Conservation (phyloP, 2,113 vertebrate species). For the Clarias macrocephalus region DNA sequence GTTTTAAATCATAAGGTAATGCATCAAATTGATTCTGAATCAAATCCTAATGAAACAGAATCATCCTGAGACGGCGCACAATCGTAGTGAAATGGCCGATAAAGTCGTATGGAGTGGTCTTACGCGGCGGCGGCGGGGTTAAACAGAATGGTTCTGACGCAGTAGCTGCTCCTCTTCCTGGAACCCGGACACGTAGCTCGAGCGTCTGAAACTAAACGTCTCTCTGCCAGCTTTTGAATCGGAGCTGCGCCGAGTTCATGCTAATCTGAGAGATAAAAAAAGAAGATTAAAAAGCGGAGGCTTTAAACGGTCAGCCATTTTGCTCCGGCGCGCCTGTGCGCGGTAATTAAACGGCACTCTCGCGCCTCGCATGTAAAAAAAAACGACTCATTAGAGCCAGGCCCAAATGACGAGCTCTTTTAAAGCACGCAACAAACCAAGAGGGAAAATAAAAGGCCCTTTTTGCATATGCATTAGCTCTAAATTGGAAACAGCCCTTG, state of each 20-base stretch:
- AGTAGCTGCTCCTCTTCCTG: background rate
- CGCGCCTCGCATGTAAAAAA: background rate
- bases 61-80: background rate
- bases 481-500: constrained; percentile 36
- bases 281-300: background rate
- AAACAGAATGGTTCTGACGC: background rate
- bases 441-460: constrained; percentile 5
- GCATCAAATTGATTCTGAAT: background rate
- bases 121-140: background rate
- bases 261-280: background rate
- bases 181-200: background rate
- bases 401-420: background rate
- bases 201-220: background rate
- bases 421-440: background rate
- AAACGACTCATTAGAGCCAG: background rate
- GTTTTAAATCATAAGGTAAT: background rate
- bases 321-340: background rate
- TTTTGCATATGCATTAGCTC: constrained; percentile 36
- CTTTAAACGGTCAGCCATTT: constrained; percentile 4
- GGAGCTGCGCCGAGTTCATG: background rate
- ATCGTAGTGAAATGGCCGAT: background rate
- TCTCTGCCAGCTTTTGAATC: background rate
- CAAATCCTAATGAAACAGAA: no score
- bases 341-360: constrained; percentile 15
- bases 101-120: background rate